Evolutionary conservation across 2,888 invertebrate species (phyloP), one percentile per base, ranked within the genome.

Genomic region (Protophormia terraenovae): DNA sequence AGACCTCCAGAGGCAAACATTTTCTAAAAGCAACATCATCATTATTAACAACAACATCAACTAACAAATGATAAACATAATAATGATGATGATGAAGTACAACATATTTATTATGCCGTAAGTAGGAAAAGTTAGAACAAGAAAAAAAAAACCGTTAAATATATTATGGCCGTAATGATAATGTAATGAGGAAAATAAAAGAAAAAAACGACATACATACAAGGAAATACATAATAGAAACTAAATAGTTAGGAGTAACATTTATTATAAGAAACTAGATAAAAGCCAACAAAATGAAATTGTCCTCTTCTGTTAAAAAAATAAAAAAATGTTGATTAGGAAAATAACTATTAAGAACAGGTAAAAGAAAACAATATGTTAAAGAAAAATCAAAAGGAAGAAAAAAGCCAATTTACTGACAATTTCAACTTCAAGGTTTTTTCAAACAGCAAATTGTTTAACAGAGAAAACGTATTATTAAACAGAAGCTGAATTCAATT

Each of bases 401-500:
- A 16, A 62, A 55, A 14, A 45, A 76, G 45, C 19, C 76, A 82
- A 82, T 82, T 76, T 76, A 64, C 55, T 45, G 76, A 27, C n/a
- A 12, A n/a, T n/a, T 75, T 75, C 76, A 62, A 41, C 29, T 62
- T 32, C 8, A 64, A 64, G 64, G 76, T 82, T 45, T 45, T 69
- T 10, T n/a, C n/a, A n/a, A 55, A 27, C 35, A 58, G 41, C 27
- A 67, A 77, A 67, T 41, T 78, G 22, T 19, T 47, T 22, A 64
- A 55, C 22, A 35, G n/a, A 2, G 12, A 38, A 8, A 73, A 73
- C 64, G 55, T 80, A 80, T 47, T 72, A 83, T 83, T 77, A 83
- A 83, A 83, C 76, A 71, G 82, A 35, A 83, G 82, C 76, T 71
- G 55, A 24, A 64, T 64, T 66, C 66, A 80, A 80, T 80, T 73